Base-by-base conservation (phyloP, 2,113 vertebrate genomes). In the Perca schrenkii region DNA sequence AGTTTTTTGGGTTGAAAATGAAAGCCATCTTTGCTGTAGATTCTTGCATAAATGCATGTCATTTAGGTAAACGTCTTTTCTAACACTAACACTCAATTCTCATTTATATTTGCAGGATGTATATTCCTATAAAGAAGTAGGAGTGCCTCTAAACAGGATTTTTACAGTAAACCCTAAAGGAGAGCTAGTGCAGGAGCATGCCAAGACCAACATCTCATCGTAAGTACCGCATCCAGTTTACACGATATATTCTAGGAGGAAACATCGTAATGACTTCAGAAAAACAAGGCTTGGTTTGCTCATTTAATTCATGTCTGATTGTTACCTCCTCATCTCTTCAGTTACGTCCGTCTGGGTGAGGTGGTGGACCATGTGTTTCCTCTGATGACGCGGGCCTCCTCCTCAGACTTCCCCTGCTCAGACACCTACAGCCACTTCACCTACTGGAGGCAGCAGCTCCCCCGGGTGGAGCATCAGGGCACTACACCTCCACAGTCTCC, bases 91-190 rank as follows among this genome's bases (percentile, higher is more conserved):
- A 25, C 25, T 47, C 0, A 0, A 5, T 63, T 50, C n/a, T 64
- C 4, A 36, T 72, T 14, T 64, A 6, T 56, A 1, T 84, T 69
- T 86, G 4, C 2, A 99, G 98, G 98, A 99, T 74, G 98, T 99
- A 8, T 99, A 96, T 91, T 98, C 98, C 0, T 99, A 99, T 88
- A 99, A 99, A 87, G 97, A 99, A 90, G 98, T 99, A 1, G 98
- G 98, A 0, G 98, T 99, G 76, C 96, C 96, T 43, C 86, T 99
- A 84, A 99, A 98, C 88, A 94, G 98, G 86, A 99, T 99, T 93
- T 99, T 99, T 89, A 99, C 98, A 0, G 98, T 99, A 25, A 99
- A 99, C 73, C 98, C 98, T 28, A 98, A 98, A 95, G 98, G 98
- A 64, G 98, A 99, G 83, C 95, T 99, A 34, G 96, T 99, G 36